Base-by-base conservation (phyloP, 2,888 invertebrate genomes). In the Stratiomys singularior region DNA sequence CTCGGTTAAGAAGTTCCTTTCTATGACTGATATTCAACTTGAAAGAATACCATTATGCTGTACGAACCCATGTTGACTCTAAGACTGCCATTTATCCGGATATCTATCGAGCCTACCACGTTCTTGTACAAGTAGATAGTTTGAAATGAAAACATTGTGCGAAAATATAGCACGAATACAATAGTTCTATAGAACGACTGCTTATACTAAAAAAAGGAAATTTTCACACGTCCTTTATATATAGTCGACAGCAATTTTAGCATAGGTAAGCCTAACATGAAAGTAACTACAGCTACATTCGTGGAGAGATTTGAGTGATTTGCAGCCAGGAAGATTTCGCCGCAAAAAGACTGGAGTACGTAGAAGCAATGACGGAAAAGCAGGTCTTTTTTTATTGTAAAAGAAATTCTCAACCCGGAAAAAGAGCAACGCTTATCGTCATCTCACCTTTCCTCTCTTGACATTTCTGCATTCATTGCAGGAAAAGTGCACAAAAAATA, bases 341-440 rank as follows among this genome's bases (percentile, higher is more conserved):
- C 15, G 30, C 9, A 18, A 11, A 4, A 30, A 28, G 64, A 21
- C 2, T 13, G 64, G 25, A 64, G 28, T 30, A 25, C 27, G 64
- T 37, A 37, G 37, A 37, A 37, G 37, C 3, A 37, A 37, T 37
- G 37, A 37, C 37, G 37, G 3, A 5, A 37, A 30, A 30, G 18
- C 66, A 37, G 66, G 37, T 66, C 66, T 66, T 66, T 27, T 18
- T 15, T 4, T 37, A 3, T 37, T 37, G 37, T 9, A 37, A 66
- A 30, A 44, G 66, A 66, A 66, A 66, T 66, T 15, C 27, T 37
- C 37, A 66, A 66, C 66, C 66, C 66, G 66, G 66, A 66, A 66
- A 63, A 66, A 66, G 66, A 66, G 66, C 66, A 66, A 23, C 18
- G 23, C 27, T 66, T 37, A 37, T 37, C 37, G 28, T 44, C 27